phyloP scores from a whole-genome alignment of 2,888 invertebrate genomes.

The Tachina grossa region DNA sequence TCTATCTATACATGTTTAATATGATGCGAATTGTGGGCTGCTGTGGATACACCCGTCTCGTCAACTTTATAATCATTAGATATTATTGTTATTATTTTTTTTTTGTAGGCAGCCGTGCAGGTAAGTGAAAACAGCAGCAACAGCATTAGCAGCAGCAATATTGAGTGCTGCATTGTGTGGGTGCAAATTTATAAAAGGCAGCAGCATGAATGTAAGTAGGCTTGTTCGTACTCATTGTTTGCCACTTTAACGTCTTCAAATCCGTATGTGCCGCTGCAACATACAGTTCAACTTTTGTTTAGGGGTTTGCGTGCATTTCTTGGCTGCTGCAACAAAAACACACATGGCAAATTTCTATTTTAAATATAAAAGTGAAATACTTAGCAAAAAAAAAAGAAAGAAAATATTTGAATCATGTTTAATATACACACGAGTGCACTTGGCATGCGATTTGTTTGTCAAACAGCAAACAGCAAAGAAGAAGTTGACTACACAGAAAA shows the following conservation, averaged over 20 bases:
- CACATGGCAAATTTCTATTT: conserved; percentile 34
- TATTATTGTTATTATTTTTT: conserved; percentile 43
- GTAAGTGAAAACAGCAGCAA: conserved; percentile 2
- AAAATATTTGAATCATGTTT: conserved; percentile 59
- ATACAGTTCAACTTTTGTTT: conserved; percentile 47
- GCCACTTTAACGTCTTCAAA: conserved; percentile 1
- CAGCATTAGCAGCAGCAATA: conserved; percentile 20
- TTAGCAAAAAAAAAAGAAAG: background rate
- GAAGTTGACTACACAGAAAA: conserved; percentile 44
- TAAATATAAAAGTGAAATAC: background rate
- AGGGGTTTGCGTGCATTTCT: conserved; percentile 67
- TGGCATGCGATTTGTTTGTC: conserved; percentile 68
- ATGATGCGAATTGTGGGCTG: conserved; percentile 58
- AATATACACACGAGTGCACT: conserved; percentile 65
- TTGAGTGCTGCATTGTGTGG: conserved; percentile 36
- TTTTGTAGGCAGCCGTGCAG: conserved; percentile 39
- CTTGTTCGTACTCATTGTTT: conserved; percentile 5
- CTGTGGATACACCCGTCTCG: conserved; percentile 59
- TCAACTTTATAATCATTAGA: conserved; percentile 48
- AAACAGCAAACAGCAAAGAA: conserved; percentile 42
- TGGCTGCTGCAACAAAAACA: conserved; percentile 52
- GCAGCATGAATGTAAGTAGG: too few relatives aligned
- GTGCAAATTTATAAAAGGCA: conserved; percentile 21
- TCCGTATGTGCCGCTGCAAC: conserved; percentile 26
- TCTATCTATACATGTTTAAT: conserved; percentile 15